phyloP scores from a whole-genome alignment of 2,113 vertebrate species.

The Myocastor coypus region DNA sequence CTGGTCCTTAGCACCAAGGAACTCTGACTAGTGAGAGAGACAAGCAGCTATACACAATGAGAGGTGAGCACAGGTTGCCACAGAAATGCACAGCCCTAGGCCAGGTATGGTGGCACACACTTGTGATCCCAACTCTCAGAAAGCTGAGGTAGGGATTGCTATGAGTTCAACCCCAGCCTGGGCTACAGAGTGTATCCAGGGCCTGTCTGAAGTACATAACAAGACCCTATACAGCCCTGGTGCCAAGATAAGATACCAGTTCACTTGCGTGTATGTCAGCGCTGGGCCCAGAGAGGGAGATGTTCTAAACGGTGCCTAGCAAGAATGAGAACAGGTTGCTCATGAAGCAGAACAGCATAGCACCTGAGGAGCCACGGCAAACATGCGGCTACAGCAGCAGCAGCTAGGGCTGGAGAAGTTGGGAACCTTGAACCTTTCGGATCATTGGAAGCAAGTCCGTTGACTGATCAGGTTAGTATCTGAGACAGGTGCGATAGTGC shows the following conservation, averaged over 20 bases:
- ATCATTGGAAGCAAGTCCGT: neutral
- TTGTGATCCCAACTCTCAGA: neutral
- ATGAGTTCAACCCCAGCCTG: neutral
- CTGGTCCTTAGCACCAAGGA: neutral
- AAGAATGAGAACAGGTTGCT: neutral
- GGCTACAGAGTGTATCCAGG: neutral
- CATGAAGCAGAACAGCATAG: neutral
- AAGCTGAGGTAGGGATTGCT: neutral
- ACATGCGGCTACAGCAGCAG: no score
- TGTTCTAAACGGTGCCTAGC: neutral
- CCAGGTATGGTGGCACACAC: neutral
- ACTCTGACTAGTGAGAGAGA: neutral
- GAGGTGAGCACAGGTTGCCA: neutral
- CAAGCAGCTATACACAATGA: conserved; percentile 15
- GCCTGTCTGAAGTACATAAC: neutral
- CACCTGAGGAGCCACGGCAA: neutral
- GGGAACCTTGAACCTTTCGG: neutral
- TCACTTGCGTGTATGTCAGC: neutral
- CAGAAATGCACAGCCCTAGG: neutral
- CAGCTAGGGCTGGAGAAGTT: neutral
- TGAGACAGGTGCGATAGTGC: neutral
- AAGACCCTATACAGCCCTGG: neutral
- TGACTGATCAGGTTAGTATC: neutral
- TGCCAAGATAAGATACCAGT: neutral
- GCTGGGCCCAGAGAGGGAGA: neutral